Evolutionary conservation across 2,797 vertebrate genomes (phyloP), one percentile per base, ranked within the genome.

Genomic region (Sebastes steindachneri): DNA sequence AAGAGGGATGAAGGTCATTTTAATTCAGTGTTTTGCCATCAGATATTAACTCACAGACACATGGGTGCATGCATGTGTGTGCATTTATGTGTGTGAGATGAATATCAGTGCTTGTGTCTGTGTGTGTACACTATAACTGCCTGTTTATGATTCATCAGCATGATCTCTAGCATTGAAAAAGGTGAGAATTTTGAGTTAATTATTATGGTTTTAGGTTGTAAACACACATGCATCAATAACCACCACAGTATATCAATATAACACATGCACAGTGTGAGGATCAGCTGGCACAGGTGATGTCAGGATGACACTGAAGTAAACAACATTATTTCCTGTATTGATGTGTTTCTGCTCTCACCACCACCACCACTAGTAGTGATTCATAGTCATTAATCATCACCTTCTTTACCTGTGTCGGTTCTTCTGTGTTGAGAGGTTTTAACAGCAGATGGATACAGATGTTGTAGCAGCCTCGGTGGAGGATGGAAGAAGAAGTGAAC

Each of bases 351-450:
- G 2, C 25, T 68, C 7, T 28, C n/a, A 28, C 28, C 8, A 1
- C 19, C 14, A 9, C 25, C 21, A 48, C 37, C 14, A 41, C 37
- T 6, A 41, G 12, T 8, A 12, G 9, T 54, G 28, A 75, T 25
- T 35, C 37, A 35, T 45, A 45, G 41, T 53, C 45, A 80, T 78
- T 37, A 58, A 35, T 86, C 23, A 62, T 72, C 74, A 84, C 79
- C 80, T 79, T 86, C 80, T 82, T 86, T 93, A 93, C 91, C 91
- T 92, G 88, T 77, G 68, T 9, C 28, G 79, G 48, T 26, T 73
- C 41, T 31, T 68, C 53, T 65, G 67, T 9, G 75, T 25, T 25
- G 68, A 31, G 19, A 28, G 19, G 55, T 9, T 31, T 65, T 60
- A 4, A 51, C 53, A 64, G 81, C 75, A 14, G 72, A 35, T 26